phyloP scores from a whole-genome alignment of 2,888 invertebrate species.

The Sinopyrophorus schimmeli region DNA sequence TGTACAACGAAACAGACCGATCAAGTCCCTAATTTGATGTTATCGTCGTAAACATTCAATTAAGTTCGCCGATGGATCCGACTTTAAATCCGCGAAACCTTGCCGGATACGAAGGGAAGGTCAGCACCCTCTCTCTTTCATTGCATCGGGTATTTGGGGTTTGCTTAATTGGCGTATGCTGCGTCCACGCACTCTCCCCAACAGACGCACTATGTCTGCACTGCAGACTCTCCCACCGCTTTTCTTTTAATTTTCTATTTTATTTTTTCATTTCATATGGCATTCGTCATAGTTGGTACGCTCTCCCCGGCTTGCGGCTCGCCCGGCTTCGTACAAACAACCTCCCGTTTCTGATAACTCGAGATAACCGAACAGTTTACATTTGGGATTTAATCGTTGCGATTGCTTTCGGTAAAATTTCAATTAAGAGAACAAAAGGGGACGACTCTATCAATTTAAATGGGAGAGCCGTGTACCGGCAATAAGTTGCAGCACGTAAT shows the following conservation, averaged over 20 bases:
- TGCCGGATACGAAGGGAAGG: constrained; percentile 9
- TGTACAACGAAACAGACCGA: too few species aligned
- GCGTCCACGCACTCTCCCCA: constrained; percentile 31
- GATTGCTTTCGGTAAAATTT: too few species aligned
- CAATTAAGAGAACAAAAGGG: neutral
- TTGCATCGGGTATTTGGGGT: constrained; percentile 14
- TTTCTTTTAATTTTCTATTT: constrained; percentile 24
- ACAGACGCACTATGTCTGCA: constrained; percentile 32
- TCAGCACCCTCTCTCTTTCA: constrained; percentile 14
- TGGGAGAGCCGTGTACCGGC: neutral
- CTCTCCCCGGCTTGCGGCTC: too few species aligned
- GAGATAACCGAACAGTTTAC: too few species aligned
- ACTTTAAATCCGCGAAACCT: constrained; percentile 15
- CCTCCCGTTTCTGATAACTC: too few species aligned
- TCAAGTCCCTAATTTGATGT: too few species aligned
- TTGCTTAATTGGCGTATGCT: constrained; percentile 28
- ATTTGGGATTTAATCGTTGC: too few species aligned
- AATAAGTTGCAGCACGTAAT: constrained; percentile 4
- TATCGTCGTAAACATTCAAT: too few species aligned
- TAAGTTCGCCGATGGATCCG: too few species aligned
- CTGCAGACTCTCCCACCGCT: constrained; percentile 33
- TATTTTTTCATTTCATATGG: constrained; percentile 12
- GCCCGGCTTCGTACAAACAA: too few species aligned
- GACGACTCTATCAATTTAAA: neutral
- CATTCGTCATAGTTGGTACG: constrained; percentile 5